Evolutionary conservation across 1,140 invertebrate species (phyloP).

Genomic region (Magallana gigas): DNA sequence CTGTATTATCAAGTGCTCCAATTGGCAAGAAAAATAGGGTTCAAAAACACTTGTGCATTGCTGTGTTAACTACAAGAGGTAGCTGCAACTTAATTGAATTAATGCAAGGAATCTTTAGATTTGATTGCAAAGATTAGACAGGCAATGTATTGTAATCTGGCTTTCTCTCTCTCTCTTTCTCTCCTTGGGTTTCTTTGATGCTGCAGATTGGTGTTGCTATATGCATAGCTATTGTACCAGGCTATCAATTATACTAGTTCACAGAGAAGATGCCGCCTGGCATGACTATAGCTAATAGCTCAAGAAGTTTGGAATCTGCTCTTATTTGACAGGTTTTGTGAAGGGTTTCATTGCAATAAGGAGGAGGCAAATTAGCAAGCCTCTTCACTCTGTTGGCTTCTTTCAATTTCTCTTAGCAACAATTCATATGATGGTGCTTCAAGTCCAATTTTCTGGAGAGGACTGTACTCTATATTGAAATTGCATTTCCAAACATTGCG

Average conservation of each 20-base stretch:
- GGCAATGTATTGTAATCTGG: not conserved
- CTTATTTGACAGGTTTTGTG: not conserved
- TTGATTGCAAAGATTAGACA: not conserved
- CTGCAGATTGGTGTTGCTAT: not conserved
- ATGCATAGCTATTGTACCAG: not conserved
- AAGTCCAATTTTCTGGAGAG: not conserved
- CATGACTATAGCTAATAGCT: not conserved
- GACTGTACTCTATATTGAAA: not conserved
- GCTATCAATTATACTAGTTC: slow-evolving; percentile 21
- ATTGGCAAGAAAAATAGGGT: not conserved
- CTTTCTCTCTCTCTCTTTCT: not conserved
- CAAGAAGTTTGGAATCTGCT: not conserved
- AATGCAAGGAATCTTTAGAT: not conserved
- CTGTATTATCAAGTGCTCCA: not conserved
- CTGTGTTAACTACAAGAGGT: not conserved
- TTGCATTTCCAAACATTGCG: not conserved
- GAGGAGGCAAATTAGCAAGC: not conserved
- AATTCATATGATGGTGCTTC: too few relatives aligned
- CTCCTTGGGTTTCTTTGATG: not conserved
- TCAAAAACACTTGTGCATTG: not conserved
- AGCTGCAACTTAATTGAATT: slow-evolving; percentile 8
- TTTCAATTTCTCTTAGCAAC: too few relatives aligned
- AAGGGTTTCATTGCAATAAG: not conserved
- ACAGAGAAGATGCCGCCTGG: not conserved
- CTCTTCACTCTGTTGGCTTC: not conserved